Percentiles rank a stretch among this genome's conserved stretches.
Conservation (phyloP, 1,140 invertebrate genomes). For the Hyphantria cunea region DNA sequence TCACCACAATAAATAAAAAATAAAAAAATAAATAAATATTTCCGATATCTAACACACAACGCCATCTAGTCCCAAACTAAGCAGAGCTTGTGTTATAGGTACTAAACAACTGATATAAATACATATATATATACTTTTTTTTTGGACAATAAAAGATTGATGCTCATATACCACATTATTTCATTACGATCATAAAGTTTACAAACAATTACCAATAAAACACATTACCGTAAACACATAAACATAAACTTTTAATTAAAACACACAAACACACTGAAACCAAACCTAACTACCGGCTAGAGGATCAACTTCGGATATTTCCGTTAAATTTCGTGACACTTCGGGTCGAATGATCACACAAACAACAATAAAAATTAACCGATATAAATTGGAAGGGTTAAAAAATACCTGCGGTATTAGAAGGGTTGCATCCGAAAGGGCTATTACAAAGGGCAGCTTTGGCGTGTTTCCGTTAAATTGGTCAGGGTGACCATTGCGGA, state of each 20-base stretch:
- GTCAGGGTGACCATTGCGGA: conserved; percentile 26
- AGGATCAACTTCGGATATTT: conserved; percentile 13
- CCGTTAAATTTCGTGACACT: conserved; percentile 10
- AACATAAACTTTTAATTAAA: conserved; percentile 16
- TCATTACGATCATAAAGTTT: neutral
- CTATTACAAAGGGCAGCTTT: conserved; percentile 48
- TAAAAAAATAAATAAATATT: too few relatives aligned
- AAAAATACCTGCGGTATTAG: conserved; percentile 26
- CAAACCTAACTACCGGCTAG: conserved; percentile 1
- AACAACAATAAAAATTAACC: conserved; percentile 27
- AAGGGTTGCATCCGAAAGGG: conserved; percentile 25
- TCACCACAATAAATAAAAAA: too few relatives aligned
- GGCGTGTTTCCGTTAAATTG: conserved; percentile 34
- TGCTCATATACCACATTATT: neutral
- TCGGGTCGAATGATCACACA: conserved; percentile 4
- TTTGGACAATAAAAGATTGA: too few relatives aligned
- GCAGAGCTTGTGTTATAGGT: too few relatives aligned
- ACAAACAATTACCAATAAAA: neutral
- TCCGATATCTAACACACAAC: too few relatives aligned
- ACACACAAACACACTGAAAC: neutral
- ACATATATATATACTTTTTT: too few relatives aligned
- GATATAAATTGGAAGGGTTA: conserved; percentile 25
- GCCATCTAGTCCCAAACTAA: too few relatives aligned
- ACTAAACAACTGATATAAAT: too few relatives aligned
- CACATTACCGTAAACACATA: neutral